Evolutionary conservation across 2,888 invertebrate genomes (phyloP).

Genomic region (Heliconius sara): DNA sequence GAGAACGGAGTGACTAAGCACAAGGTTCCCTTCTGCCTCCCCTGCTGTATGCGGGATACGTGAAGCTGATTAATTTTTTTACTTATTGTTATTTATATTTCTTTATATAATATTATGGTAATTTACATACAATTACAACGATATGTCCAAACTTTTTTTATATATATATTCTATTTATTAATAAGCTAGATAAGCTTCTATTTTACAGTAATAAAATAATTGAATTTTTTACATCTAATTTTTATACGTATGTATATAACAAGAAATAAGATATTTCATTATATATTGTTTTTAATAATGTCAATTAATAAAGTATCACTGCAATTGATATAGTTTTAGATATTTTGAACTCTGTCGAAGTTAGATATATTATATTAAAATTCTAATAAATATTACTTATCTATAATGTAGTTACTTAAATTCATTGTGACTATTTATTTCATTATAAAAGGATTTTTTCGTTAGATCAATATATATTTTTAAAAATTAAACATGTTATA

Average conservation of each 20-base stretch:
- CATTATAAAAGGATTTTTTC: not conserved
- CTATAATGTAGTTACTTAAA: not conserved
- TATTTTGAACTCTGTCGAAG: not conserved
- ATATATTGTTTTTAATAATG: not conserved
- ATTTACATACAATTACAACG: constrained; percentile 30
- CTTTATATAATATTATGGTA: constrained; percentile 32
- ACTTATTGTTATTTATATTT: not conserved
- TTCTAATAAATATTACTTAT: not conserved
- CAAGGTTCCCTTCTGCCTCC: too few relatives aligned
- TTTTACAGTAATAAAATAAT: constrained; percentile 43
- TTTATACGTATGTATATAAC: constrained; percentile 1
- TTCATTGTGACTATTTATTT: not conserved
- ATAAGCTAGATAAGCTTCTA: constrained; percentile 39
- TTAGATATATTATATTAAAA: not conserved
- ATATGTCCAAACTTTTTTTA: constrained; percentile 28
- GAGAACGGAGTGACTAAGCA: too few relatives aligned
- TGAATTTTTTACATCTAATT: constrained; percentile 24
- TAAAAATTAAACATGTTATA: not conserved
- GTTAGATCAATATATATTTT: not conserved
- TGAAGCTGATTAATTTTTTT: too few relatives aligned
- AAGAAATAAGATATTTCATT: constrained; percentile 15
- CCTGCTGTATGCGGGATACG: too few relatives aligned
- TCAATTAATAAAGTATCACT: constrained; percentile 12
- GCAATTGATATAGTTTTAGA: not conserved
- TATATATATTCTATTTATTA: constrained; percentile 12